These are phyloP conservation scores for Oriolus oriolus DNA, from an alignment of 2,113 vertebrate species.

Conservation along the genomic window DNA sequence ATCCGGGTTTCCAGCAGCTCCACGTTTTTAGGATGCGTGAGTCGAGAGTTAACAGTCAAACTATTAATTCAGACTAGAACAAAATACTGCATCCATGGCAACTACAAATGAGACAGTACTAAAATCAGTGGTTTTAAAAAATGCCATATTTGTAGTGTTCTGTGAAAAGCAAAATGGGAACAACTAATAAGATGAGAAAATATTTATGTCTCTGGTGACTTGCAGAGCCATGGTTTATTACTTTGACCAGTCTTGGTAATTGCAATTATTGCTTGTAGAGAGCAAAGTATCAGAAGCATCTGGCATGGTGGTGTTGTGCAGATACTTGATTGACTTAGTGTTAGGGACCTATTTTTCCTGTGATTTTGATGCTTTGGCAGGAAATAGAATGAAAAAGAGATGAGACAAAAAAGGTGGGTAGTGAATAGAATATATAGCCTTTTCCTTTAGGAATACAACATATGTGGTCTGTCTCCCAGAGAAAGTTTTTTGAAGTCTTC, in stretches of 20 bases:
- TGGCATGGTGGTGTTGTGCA: background rate
- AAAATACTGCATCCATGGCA: conserved; percentile 34
- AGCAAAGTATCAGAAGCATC: background rate
- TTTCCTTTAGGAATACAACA: background rate
- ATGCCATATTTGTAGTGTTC: background rate
- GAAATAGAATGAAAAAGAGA: background rate
- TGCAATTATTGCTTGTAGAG: background rate
- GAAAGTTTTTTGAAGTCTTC: background rate
- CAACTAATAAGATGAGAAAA: background rate
- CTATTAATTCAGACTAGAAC: background rate
- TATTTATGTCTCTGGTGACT: background rate
- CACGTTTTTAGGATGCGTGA: background rate
- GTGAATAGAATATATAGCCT: background rate
- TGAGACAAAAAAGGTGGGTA: background rate
- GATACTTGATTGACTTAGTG: background rate
- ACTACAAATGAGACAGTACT: background rate
- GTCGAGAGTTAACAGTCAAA: background rate
- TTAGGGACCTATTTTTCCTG: background rate
- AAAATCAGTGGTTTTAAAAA: background rate
- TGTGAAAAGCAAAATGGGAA: background rate
- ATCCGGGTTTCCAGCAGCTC: background rate
- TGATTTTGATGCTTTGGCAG: background rate
- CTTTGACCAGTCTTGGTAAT: background rate
- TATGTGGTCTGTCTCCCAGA: accelerated
- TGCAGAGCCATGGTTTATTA: background rate